These are phyloP conservation scores for Lota lota DNA, from an alignment of 2,113 vertebrate genomes.

Conservation along the genomic window DNA sequence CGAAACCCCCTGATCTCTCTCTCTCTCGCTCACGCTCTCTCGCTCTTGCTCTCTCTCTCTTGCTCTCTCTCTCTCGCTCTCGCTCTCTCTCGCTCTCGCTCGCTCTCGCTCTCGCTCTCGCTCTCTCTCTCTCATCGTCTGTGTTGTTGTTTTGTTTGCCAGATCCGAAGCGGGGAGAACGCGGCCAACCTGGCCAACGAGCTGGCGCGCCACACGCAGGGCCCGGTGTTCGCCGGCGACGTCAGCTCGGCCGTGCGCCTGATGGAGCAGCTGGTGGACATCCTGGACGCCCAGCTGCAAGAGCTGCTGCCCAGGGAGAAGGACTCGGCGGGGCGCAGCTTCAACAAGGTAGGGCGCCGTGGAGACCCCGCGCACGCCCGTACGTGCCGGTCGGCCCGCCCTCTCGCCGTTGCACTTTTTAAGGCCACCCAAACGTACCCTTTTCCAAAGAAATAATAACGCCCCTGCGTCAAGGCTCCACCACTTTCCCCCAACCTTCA, in stretches of 20 bases:
- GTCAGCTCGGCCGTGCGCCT: constrained; percentile 94
- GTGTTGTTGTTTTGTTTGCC: neutral
- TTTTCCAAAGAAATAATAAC: no score
- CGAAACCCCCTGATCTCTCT: no score
- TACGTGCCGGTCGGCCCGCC: no score
- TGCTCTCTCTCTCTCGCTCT: neutral
- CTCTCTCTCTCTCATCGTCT: constrained; percentile 9
- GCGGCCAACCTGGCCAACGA: constrained; percentile 96
- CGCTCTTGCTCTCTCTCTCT: no score
- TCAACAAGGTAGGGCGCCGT: constrained; percentile 87
- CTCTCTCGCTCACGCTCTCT: no score
- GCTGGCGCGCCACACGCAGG: constrained; percentile 94
- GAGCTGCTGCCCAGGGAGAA: constrained; percentile 92
- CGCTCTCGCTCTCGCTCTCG: neutral
- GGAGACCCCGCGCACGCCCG: no score
- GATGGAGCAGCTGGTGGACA: constrained; percentile 98
- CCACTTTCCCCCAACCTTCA: no score
- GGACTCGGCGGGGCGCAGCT: constrained; percentile 88
- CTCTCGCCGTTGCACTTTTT: no score
- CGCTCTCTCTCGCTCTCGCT: no score
- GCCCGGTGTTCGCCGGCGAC: constrained; percentile 91
- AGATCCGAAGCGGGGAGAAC: constrained; percentile 98
- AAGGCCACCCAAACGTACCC: no score
- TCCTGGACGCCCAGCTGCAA: constrained; percentile 95
- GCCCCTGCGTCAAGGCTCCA: no score